Evolutionary conservation across 2,888 invertebrate genomes (phyloP).

Genomic region (Cephalotes varians): DNA sequence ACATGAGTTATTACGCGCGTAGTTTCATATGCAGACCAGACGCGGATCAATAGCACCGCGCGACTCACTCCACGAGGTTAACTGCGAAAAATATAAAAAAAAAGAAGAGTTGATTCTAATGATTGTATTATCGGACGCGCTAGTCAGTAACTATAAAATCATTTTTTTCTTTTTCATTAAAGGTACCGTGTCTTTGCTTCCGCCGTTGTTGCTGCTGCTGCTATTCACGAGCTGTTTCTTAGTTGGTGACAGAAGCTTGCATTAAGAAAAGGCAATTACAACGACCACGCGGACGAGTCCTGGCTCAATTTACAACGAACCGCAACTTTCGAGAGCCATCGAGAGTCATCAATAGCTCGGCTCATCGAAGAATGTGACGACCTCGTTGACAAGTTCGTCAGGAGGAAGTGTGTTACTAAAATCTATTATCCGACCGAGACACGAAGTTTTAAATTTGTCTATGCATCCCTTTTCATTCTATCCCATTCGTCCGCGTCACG

Average conservation of each 20-base stretch:
- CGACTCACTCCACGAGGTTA: conserved; percentile 1
- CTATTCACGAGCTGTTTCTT: conserved; percentile 59
- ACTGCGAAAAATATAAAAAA: neutral
- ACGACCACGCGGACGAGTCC: conserved; percentile 63
- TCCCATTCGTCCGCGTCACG: conserved; percentile 56
- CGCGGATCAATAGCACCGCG: conserved; percentile 23
- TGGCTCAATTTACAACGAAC: conserved; percentile 77
- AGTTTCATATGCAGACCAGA: neutral
- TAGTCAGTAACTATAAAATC: conserved; percentile 25
- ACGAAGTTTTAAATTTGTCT: conserved; percentile 54
- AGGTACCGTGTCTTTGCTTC: conserved; percentile 54
- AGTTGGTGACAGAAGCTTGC: conserved; percentile 56
- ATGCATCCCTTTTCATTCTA: conserved; percentile 40
- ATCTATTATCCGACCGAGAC: conserved; percentile 58
- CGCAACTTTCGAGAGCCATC: conserved; percentile 69
- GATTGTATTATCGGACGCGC: neutral
- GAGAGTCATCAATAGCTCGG: conserved; percentile 57
- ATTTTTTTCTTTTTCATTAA: conserved; percentile 51
- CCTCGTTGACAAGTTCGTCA: conserved; percentile 67
- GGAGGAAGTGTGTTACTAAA: conserved; percentile 45
- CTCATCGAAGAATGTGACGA: conserved; percentile 63
- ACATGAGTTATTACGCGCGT: conserved; percentile 33
- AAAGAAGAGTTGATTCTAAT: neutral
- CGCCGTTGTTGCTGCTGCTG: conserved; percentile 49
- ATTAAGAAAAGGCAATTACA: conserved; percentile 68